Base-by-base conservation (phyloP, 2,888 invertebrate species). In the Rhaphigaster nebulosa region DNA sequence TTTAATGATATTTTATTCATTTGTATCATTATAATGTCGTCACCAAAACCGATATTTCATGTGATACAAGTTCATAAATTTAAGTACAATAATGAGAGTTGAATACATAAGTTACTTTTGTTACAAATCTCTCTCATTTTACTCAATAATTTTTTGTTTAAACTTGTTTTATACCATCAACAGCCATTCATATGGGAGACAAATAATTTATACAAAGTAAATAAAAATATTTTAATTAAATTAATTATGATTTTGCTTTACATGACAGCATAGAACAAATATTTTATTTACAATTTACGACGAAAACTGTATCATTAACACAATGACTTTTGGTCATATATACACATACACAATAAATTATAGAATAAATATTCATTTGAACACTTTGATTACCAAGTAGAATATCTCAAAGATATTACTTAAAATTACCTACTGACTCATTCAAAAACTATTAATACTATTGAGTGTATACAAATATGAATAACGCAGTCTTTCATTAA, bases 401-500 rank as follows among this genome's bases (percentile, higher is more conserved):
- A 45, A 84, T 84, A 84, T 50, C 84, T 84, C 20, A 38, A 76
- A 38, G 70, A 76, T 76, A 84, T 50, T 84, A 45, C 84, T 84
- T 45, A 84, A 41, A 29, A 26, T 88, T 88, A 88, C 29, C 34
- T 26, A 56, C 34, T 88, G 56, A 88, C 38, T 88, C 38, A 29
- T 60, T 88, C 34, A 88, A 60, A 88, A 60, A 88, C 88, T 88
- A 88, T 88, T 41, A 56, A 60, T 88, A 88, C 65, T 88, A 38
- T 65, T 88, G 65, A 88, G 88, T 88, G 88, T 34, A 60, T 88
- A 88, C 52, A 60, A 88, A 88, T 88, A 56, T 29, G 88, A 60
- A 88, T 60, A 41, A 88, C 65, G 65, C 88, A 88, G 88, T 88
- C 88, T 88, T 88, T 88, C n/a, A 88, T 65, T 84, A 84, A 84